Percentiles rank a stretch among this genome's conserved stretches.
phyloP scores from a whole-genome alignment of 2,113 vertebrate genomes.

The Xenus cinereus region DNA sequence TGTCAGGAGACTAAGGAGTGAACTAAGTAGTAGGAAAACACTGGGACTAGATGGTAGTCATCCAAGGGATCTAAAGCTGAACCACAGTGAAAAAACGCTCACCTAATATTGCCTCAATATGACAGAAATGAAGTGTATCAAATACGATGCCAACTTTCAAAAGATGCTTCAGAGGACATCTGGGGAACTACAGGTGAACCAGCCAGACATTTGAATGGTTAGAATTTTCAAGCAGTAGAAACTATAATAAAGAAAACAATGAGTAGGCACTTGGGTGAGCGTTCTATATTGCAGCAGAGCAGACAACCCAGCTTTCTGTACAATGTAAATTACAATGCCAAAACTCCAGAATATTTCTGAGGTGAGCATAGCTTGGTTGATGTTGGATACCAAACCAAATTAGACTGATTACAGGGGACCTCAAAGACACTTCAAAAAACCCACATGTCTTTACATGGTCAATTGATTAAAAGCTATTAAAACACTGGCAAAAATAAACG shows the following conservation, averaged over 20 bases:
- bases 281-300: background rate
- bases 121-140: background rate
- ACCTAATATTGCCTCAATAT: background rate
- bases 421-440: background rate
- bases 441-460: background rate
- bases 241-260: background rate
- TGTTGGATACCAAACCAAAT: background rate
- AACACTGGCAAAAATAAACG: background rate
- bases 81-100: background rate
- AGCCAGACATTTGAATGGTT: background rate
- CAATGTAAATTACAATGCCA: background rate
- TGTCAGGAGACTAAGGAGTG: background rate
- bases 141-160: background rate
- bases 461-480: background rate
- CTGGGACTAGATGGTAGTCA: background rate
- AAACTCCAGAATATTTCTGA: background rate
- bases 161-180: background rate
- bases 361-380: background rate
- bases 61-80: background rate
- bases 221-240: background rate
- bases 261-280: background rate
- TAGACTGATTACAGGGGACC: background rate
- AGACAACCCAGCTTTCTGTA: background rate
- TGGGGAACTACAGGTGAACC: background rate
- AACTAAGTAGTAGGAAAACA: background rate